phyloP scores from a whole-genome alignment of 2,113 vertebrate genomes.

The Mesitornis unicolor region DNA sequence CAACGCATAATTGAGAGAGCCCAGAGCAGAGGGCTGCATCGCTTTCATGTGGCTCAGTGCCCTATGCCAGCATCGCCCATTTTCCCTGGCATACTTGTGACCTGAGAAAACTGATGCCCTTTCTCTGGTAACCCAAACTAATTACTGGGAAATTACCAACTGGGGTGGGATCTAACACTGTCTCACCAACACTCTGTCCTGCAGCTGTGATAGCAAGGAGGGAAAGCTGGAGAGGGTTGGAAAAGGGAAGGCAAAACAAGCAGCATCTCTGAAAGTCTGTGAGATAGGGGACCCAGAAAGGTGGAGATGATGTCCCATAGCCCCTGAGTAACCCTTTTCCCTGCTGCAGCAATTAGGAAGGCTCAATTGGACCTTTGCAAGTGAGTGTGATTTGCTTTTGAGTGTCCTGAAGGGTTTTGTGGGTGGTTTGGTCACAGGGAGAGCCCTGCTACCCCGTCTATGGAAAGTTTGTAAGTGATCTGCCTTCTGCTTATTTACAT shows the following conservation, averaged over 20 bases:
- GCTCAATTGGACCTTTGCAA: background rate
- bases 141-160: background rate
- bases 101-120: background rate
- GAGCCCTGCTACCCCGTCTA: background rate
- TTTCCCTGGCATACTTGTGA: background rate
- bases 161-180: background rate
- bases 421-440: background rate
- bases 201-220: background rate
- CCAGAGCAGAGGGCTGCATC: background rate
- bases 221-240: background rate
- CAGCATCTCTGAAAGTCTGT: background rate
- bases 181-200: background rate
- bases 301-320: background rate
- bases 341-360: background rate
- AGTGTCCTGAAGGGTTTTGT: background rate
- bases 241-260: background rate
- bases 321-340: background rate
- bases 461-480: background rate
- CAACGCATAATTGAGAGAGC: background rate
- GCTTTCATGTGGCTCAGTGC: background rate
- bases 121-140: background rate
- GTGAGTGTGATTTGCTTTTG: background rate
- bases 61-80: fast-evolving
- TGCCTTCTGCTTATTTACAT: background rate
- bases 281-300: too few species aligned